Evolutionary conservation across 2,888 invertebrate genomes (phyloP), one percentile per base, ranked within the genome.

Genomic region (Ernsta delagoae): DNA sequence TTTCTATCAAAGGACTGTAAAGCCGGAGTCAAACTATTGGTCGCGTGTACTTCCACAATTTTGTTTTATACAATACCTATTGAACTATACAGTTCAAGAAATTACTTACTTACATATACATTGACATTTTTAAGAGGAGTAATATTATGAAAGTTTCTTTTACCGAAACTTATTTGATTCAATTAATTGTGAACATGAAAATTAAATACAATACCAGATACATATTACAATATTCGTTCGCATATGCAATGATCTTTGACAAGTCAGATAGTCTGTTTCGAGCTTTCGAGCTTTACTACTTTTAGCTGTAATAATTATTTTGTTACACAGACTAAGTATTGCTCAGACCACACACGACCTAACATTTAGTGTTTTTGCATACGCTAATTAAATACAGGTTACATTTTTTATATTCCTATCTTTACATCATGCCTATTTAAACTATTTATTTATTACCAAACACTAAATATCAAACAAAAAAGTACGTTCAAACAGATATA

Each of bases 311-410:
- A 31, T 6, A 54, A n/a, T n/a, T 31, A 11, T 7, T 34, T 4
- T 56, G 56, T 34, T 56, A 64, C 34, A 56, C 34, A 56, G 64
- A 57, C 34, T 48, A 65, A n/a, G 36, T 53, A 57, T 56, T 48
- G 43, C 11, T 34, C 34, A 57, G 65, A 57, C 65, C 65, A 62
- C 62, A 62, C 65, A 31, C n/a, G n/a, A 12, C 12, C 16, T 1
- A 36, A 16, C 53, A 34, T 4, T 3, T 24, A 16, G 62, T 62
- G 53, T 62, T 62, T 62, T 62, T 62, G 39, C 39, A 53, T 5
- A 1, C 8, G 39, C 24, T 53, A 62, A 53, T 62, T 53, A 62
- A 62, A 53, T 53, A 34, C 48, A 39, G 9, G 48, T 53, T 48
- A 62, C 12, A 24, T 12, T 11, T 62, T 39, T 62, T 36, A 6